Evolutionary conservation across 2,888 invertebrate genomes (phyloP).

Genomic region (Amphipyra berbera): DNA sequence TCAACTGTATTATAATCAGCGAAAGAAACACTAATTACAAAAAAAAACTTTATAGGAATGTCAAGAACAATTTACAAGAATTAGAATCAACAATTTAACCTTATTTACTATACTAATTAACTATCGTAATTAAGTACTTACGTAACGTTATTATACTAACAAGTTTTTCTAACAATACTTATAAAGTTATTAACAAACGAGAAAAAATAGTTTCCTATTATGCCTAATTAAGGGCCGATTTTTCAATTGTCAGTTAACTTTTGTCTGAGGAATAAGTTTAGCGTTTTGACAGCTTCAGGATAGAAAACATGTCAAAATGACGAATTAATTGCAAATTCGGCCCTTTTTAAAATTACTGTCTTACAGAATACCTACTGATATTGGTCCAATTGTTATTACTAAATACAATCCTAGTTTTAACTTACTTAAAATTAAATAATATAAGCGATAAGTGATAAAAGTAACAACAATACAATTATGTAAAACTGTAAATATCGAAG

Average conservation of each 20-base stretch:
- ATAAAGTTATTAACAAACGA: neutral
- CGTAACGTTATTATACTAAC: constrained; percentile 11
- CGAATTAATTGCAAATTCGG: too few relatives aligned
- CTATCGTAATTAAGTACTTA: constrained; percentile 18
- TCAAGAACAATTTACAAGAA: constrained; percentile 30
- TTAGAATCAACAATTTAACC: constrained; percentile 17
- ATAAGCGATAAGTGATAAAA: too few relatives aligned
- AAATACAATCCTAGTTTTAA: neutral
- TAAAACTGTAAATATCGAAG: too few relatives aligned
- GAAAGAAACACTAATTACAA: constrained; percentile 26
- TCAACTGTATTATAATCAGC: too few relatives aligned
- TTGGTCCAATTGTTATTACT: constrained; percentile 19
- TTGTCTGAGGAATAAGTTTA: too few relatives aligned
- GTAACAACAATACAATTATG: too few relatives aligned
- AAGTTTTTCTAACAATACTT: neutral
- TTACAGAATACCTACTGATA: neutral
- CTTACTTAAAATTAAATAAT: neutral
- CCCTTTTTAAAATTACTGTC: too few relatives aligned
- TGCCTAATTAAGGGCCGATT: too few relatives aligned
- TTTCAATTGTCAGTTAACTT: too few relatives aligned
- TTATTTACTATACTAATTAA: constrained; percentile 5
- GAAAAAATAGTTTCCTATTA: neutral
- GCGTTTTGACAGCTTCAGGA: too few relatives aligned
- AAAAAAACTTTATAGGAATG: constrained; percentile 42
- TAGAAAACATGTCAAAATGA: too few relatives aligned